These are phyloP conservation scores for Siniperca obscura DNA, from an alignment of 2,797 vertebrate genomes.

Conservation along the genomic window DNA sequence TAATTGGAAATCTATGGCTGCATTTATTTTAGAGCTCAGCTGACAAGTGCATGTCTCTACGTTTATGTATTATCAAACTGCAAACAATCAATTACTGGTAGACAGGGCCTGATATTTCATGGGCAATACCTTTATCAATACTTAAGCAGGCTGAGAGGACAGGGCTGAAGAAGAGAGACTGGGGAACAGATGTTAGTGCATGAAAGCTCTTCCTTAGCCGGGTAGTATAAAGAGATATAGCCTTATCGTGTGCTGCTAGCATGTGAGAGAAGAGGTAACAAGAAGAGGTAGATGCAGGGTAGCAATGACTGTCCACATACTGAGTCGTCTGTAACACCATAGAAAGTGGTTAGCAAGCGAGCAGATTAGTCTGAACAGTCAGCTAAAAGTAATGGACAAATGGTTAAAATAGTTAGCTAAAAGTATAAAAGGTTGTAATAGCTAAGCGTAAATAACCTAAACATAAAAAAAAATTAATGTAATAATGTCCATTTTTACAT, in stretches of 20 bases:
- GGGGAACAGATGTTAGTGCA: slow-evolving; percentile 32
- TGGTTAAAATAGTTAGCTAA: neutral
- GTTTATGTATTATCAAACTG: slow-evolving; percentile 81
- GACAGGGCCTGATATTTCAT: slow-evolving; percentile 76
- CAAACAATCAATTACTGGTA: slow-evolving; percentile 77
- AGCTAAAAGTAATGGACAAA: neutral
- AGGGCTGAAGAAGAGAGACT: slow-evolving; percentile 18
- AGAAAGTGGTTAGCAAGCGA: neutral
- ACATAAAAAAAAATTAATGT: no score
- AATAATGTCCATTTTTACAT: neutral
- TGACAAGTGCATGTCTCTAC: slow-evolving; percentile 78
- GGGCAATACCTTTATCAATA: slow-evolving; percentile 75
- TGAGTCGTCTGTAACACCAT: neutral
- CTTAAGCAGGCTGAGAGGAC: slow-evolving; percentile 41
- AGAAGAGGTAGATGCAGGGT: neutral
- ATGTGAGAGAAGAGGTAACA: neutral
- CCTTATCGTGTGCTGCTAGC: neutral
- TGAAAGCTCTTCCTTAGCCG: slow-evolving; percentile 12
- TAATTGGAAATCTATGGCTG: slow-evolving; percentile 87
- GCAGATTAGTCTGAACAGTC: neutral
- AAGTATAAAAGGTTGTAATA: neutral
- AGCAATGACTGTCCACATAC: neutral
- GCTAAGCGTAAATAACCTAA: neutral
- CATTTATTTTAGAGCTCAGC: slow-evolving; percentile 82
- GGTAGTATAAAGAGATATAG: neutral